A percentile compares a stretch with the other conserved stretches of the same genome.
Evolutionary conservation across 1,140 invertebrate species (phyloP).

Genomic region (Orchestia grillus): DNA sequence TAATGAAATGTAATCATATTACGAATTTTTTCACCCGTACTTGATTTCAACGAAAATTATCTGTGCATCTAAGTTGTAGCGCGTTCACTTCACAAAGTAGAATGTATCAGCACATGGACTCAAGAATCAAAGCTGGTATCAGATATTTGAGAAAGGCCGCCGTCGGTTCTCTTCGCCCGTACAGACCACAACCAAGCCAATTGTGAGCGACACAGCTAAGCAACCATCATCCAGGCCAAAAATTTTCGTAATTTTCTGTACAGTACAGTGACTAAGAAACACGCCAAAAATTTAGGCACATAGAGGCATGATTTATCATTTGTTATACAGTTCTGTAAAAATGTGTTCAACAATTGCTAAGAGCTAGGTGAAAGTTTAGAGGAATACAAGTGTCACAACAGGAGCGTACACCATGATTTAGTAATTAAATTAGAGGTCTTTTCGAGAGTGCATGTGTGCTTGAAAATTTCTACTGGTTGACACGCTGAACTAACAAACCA

Average conservation of each 20-base stretch:
- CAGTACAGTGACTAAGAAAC: not conserved
- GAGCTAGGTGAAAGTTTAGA: not conserved
- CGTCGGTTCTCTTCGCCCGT: not conserved
- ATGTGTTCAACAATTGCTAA: not conserved
- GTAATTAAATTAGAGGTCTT: not conserved
- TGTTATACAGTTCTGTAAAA: not conserved
- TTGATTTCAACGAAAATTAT: not conserved
- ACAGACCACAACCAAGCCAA: not conserved
- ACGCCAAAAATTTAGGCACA: not conserved
- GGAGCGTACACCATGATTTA: not conserved
- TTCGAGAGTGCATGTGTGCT: not conserved
- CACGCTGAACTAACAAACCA: not conserved
- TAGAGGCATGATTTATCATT: no score
- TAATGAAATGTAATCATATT: not conserved
- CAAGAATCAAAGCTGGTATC: not conserved
- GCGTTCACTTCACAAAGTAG: not conserved
- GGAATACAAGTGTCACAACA: not conserved
- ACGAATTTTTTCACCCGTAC: not conserved
- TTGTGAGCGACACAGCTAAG: not conserved
- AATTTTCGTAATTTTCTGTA: not conserved
- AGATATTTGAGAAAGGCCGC: no score
- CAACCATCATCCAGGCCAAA: not conserved
- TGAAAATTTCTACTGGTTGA: not conserved
- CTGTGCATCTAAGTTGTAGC: not conserved
- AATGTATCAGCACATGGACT: not conserved